Conservation (phyloP, 1,140 invertebrate species). For the Bactericera cockerelli region DNA sequence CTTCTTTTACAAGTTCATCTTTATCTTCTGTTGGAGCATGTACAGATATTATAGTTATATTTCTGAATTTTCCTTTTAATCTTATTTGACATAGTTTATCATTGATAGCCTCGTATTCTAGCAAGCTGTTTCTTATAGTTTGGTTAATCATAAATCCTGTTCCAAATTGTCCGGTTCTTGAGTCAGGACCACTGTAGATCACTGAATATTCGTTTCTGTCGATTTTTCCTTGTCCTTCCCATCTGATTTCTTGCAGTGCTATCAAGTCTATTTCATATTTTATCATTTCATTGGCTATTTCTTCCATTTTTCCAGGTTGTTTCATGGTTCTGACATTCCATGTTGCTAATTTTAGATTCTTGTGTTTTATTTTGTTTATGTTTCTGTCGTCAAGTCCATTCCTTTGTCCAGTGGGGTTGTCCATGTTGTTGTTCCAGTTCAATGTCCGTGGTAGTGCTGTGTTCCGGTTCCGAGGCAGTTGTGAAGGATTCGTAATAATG, state of each 20-base stretch:
- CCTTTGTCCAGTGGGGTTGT: not conserved
- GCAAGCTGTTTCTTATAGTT: not conserved
- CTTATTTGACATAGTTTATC: slow-evolving; percentile 16
- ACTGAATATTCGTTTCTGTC: slow-evolving; percentile 13
- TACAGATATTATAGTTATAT: slow-evolving; percentile 10
- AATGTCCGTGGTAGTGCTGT: too few relatives aligned
- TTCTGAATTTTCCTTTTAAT: slow-evolving; percentile 13
- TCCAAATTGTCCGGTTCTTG: slow-evolving; percentile 3
- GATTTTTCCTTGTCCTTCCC: slow-evolving; percentile 11
- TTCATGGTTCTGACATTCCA: slow-evolving; percentile 15
- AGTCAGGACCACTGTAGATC: slow-evolving; percentile 11
- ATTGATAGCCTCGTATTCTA: slow-evolving; percentile 11
- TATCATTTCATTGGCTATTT: slow-evolving; percentile 13
- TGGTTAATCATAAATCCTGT: slow-evolving; percentile 14
- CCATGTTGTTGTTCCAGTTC: not conserved
- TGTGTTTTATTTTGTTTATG: too few relatives aligned
- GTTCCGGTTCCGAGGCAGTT: too few relatives aligned
- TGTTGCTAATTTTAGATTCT: slow-evolving; percentile 7
- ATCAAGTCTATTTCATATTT: slow-evolving; percentile 14
- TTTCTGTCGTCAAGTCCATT: not conserved
- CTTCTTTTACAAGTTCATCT: slow-evolving; percentile 2
- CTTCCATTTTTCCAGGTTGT: slow-evolving; percentile 12
- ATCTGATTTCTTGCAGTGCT: slow-evolving; percentile 15
- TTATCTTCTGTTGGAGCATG: slow-evolving; percentile 14
- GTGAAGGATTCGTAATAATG: too few relatives aligned